Percentiles rank a stretch among this genome's conserved stretches.
These are phyloP conservation scores for Drosophila infuscata DNA, from an alignment of 2,888 invertebrate genomes.

Conservation along the genomic window DNA sequence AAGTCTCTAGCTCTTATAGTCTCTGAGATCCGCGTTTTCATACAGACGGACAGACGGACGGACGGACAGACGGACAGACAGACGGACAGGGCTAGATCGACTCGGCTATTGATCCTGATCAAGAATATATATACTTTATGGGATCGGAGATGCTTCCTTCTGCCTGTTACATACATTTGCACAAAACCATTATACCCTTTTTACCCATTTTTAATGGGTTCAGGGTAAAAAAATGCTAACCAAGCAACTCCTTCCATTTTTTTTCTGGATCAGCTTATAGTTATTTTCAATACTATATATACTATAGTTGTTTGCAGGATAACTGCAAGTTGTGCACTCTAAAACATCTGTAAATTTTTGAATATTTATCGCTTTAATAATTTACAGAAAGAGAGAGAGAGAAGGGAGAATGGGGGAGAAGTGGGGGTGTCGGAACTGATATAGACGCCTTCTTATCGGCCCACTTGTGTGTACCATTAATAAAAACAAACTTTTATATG, in stretches of 20 bases:
- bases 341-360: not conserved
- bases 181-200: too few relatives aligned
- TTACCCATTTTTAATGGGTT: too few relatives aligned
- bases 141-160: too few relatives aligned
- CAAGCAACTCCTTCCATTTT: not conserved
- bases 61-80: too few relatives aligned
- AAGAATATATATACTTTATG: too few relatives aligned
- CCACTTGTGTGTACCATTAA: slow-evolving; percentile 21
- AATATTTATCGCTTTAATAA: not conserved
- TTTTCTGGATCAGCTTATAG: not conserved
- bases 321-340: not conserved
- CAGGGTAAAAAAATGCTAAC: not conserved
- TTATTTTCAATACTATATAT: not conserved
- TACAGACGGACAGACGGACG: too few relatives aligned
- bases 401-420: not conserved
- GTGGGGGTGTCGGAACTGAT: not conserved
- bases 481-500: slow-evolving; percentile 17
- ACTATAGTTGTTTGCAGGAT: not conserved
- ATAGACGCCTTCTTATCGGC: slow-evolving; percentile 37
- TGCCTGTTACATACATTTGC: too few relatives aligned
- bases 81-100: too few relatives aligned
- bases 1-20: too few relatives aligned
- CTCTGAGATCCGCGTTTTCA: too few relatives aligned
- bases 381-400: not conserved
- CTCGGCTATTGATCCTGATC: too few relatives aligned